Base-by-base conservation (phyloP, 2,888 invertebrate genomes). In the Apotomis turbidana region DNA sequence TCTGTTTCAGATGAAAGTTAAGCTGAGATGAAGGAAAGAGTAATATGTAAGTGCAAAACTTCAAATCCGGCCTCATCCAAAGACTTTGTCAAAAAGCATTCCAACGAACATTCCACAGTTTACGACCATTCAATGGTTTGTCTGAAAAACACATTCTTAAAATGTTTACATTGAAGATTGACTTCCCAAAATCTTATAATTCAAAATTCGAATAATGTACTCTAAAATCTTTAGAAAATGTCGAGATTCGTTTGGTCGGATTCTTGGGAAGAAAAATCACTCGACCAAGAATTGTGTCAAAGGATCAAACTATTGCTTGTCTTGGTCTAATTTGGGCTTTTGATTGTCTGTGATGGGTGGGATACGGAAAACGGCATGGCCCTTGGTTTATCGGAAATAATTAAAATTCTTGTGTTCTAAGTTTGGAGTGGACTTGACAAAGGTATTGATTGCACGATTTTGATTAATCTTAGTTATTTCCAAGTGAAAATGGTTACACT, bases 11-110 rank as follows among this genome's bases (percentile, higher is more conserved):
- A 81, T 86, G 79, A 68, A 79, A 81, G 74, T 76, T 76, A 76
- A 84, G 84, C 83, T 87, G 90, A 86, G 82, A 91, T 91, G 91
- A 91, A 86, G 88, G 83, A 87, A 77, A 87, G 85, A 79, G 88
- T 86, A 85, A 72, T 74, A 71, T 82, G 87, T 87, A 80, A 80
- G 86, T 81, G 70, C 76, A 76, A 78, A 68, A 74, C 66, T 74
- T 8, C 66, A 54, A 64, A 64, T 67, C 49, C 74, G 78, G 75
- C 12, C 81, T 75, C 76, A 77, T 76, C 71, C 75, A 78, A 67
- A 67, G 69, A 74, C 68, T 71, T 54, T 75, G 70, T 73, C 79
- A 78, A 77, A 79, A 80, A 80, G 80, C 78, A 83, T 83, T 82
- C 80, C 76, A 6, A 77, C 57, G 61, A 68, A 68, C 73, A 77